Evolutionary conservation across 2,113 vertebrate species (phyloP), one percentile per base, ranked within the genome.

Genomic region (Cyanoramphus novaezelandiae): DNA sequence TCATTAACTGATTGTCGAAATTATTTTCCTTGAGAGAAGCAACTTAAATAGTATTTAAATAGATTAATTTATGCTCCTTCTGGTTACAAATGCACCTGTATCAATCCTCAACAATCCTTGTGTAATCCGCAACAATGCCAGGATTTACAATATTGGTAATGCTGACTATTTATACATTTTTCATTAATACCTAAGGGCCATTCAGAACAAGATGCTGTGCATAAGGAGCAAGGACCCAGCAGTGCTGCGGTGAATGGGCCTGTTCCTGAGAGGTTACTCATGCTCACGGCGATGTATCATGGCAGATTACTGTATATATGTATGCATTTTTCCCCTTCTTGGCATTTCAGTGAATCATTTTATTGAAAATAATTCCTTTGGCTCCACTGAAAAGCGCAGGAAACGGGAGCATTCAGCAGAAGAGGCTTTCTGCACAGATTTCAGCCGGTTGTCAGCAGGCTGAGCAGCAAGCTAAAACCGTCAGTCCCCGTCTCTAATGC

Each of bases 1-100:
- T 94, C 50, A 67, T 86, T 84, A 78, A 88, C 87, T 72, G 52
- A 77, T 62, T 92, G 77, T 85, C 86, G 92, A 97, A 95, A 90
- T 78, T 57, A 81, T 69, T 90, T 96, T 88, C 79, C 87, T 81
- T 16, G 24, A 77, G 69, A 90, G 62, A 82, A 35, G 67, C 49
- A 78, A 80, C 59, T 95, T 92, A 88, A 97, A 92, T 85, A 90
- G 5, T 53, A 39, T 35, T 59, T 86, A 95, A 90, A 83, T 59
- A 92, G 47, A 24, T 24, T 64, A 70, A 37, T 90, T 95, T 94
- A 87, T 77, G 81, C 93, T 96, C 82, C 76, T 88, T 88, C 85
- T 89, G 64, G 67, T 68, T 97, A 86, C 83, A 96, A 62, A 95
- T 88, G 82, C 75, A 95, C 43, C 18, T 80, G 37, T 44, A 13